Conservation (phyloP, 2,113 vertebrate genomes). For the Amblyopsis rosae region DNA sequence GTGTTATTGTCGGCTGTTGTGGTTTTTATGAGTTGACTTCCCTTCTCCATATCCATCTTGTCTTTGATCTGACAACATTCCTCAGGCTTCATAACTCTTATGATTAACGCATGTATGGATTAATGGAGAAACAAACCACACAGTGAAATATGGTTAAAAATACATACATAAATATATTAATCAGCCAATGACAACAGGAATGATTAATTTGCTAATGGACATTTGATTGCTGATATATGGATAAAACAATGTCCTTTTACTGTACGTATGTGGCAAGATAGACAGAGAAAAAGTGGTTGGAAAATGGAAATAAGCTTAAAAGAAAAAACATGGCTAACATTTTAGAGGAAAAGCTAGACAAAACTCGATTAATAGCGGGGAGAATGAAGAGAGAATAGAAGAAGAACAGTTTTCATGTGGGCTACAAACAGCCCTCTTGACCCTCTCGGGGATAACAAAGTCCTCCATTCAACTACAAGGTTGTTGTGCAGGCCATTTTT, state of each 20-base stretch:
- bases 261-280: neutral
- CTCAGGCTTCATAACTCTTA: too few relatives aligned
- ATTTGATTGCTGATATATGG: slow-evolving; percentile 27
- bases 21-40: too few relatives aligned
- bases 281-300: neutral
- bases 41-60: neutral
- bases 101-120: neutral
- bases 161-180: neutral
- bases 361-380: neutral
- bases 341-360: slow-evolving; percentile 12
- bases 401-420: slow-evolving; percentile 21
- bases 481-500: slow-evolving; percentile 27
- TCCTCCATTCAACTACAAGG: slow-evolving; percentile 47
- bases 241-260: slow-evolving; percentile 11
- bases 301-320: neutral
- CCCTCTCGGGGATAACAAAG: slow-evolving; percentile 37
- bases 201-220: slow-evolving; percentile 35
- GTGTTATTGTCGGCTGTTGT: too few relatives aligned
- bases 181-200: slow-evolving; percentile 7
- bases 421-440: slow-evolving; percentile 50
- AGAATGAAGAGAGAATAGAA: neutral
- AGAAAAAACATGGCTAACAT: slow-evolving; percentile 13
- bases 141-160: neutral
- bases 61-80: too few relatives aligned
- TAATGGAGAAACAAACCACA: slow-evolving; percentile 13